A percentile compares a stretch with the other conserved stretches of the same genome.
phyloP scores from a whole-genome alignment of 2,113 vertebrate species.

The Glaucidium brasilianum region DNA sequence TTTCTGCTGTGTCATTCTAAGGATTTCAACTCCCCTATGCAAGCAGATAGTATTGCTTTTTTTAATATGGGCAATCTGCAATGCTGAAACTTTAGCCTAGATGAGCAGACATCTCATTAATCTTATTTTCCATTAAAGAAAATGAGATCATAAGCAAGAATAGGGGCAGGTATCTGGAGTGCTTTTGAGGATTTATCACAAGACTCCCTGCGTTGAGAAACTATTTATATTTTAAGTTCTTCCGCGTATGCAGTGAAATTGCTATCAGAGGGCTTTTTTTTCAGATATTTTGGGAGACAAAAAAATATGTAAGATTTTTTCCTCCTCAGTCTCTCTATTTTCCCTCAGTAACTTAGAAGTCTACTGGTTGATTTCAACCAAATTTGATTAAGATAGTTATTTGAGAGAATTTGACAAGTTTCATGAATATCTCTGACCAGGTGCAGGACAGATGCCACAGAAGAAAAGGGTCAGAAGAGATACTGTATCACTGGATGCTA shows the following conservation, averaged over 20 bases:
- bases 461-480: neutral
- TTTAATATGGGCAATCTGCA: neutral
- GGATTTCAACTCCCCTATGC: neutral
- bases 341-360: neutral
- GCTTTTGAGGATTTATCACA: neutral
- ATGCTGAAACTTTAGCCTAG: neutral
- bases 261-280: neutral
- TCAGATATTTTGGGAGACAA: neutral
- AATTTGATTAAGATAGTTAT: neutral
- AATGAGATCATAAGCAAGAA: neutral
- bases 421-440: neutral
- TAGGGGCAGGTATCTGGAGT: neutral
- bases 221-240: neutral
- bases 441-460: neutral
- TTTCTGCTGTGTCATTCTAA: neutral
- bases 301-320: neutral
- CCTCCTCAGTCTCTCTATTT: neutral
- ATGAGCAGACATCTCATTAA: neutral
- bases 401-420: neutral
- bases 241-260: neutral
- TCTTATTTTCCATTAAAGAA: neutral
- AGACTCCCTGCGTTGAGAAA: neutral
- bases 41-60: neutral
- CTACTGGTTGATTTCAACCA: neutral
- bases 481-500: neutral